Evolutionary conservation across 53 echinoderm and acorn worm genomes (phyloP), one percentile per base, ranked within the genome.

Genomic region (Actinopyga echinites): DNA sequence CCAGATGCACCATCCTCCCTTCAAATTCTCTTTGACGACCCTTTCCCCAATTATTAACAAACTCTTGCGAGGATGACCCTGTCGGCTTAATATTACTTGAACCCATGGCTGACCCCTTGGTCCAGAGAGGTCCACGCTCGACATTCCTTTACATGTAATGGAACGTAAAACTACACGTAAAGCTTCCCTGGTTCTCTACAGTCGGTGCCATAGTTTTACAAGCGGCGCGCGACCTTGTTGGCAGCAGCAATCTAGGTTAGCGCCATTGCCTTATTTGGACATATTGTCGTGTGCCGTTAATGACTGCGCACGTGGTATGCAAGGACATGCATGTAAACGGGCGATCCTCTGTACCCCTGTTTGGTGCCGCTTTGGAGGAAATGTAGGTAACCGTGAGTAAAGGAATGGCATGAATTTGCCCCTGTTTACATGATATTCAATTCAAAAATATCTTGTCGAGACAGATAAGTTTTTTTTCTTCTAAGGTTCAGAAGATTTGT

Each of bases 201-300:
- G 25, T 26, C 34, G 73, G 24, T 49, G 55, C 49, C 44, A 30
- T 77, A 36, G 34, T 68, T 68, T 68, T 67, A 56, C 77, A 53
- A 32, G 57, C 30, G 38, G 74, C 77, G 77, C 45, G 77, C 77
- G 77, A 77, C 77, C 77, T 55, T 29, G 26, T 33, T 55, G 77
- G 56, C 53, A 33, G 24, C 57, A 56, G 26, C 49, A 54, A 77
- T 77, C 77, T 77, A 56, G 77, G 77, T 55, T 77, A 25, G 77
- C 23, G 55, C 33, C 53, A 77, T 56, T 77, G 77, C 77, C 77
- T 24, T 77, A 77, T 77, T 31, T 77, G 77, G 77, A 31, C 77
- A 77, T 77, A 77, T 77, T 77, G 77, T 77, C 77, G 77, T 77
- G 77, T 77, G 77, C 77, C 77, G 77, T 49, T 77, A 77, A 77